Base-by-base conservation (phyloP, 2,797 vertebrate species). In the Remorina albescens region DNA sequence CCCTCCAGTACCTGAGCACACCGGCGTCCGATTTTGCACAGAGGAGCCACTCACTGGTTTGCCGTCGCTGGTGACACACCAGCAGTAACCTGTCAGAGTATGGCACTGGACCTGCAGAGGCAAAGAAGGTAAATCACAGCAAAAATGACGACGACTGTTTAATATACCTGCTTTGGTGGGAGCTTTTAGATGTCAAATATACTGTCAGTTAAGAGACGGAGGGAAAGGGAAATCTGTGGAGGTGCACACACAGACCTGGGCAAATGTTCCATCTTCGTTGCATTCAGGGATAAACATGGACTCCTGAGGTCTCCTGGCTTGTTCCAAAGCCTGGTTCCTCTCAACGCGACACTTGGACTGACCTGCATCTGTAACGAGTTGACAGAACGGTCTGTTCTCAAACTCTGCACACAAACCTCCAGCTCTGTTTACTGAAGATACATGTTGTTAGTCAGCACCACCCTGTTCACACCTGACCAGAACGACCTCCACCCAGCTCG, bases 21-120 rank as follows among this genome's bases (percentile, higher is more conserved):
- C 94, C 83, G 98, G 98, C 88, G 96, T 99, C 95, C 96, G 96
- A 95, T 99, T 99, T 92, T 98, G 97, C 80, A 98, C 97, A 16
- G 98, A 99, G 82, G 98, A 99, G 81, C 98, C 97, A 30, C 98
- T 99, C 91, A 99, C 96, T 67, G 98, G 98, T 76, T 99, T 99
- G 34, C 98, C 98, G 60, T 99, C 98, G 8, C 93, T 91, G 46
- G 96, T 99, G 83, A 98, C 97, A 78, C 98, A 99, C 98, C 98
- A 99, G 93, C 98, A 99, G 94, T 99, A 99, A 74, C 97, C 97
- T 0, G 98, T 99, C 90, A 97, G 96, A 50, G 97, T 98, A 74
- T 99, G 98, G 86, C 98, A 99, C 93, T 99, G 98, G 86, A 99
- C 98, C 98, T 99, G 95, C 78, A 71, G 49, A 36, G 30, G 32